phyloP scores from a whole-genome alignment of 2,113 vertebrate genomes.

The Pachyramphus minor region DNA sequence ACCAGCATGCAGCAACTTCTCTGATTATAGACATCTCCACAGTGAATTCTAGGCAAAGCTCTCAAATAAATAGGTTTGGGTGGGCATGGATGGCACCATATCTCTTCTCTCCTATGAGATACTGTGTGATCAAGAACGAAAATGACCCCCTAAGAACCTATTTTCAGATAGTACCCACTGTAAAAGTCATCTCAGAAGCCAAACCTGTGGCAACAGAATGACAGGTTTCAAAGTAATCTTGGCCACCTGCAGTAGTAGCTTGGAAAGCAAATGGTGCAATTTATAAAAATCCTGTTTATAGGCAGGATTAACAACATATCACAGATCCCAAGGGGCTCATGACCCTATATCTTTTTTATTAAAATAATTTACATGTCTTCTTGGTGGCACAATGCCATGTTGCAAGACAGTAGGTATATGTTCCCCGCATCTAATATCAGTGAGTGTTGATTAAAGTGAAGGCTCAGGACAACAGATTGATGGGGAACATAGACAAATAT shows the following conservation, averaged over 20 bases:
- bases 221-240: neutral
- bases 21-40: neutral
- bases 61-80: neutral
- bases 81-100: neutral
- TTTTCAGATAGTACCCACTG: neutral
- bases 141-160: neutral
- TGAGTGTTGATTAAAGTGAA: neutral
- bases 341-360: neutral
- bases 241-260: neutral
- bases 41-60: neutral
- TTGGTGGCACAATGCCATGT: neutral
- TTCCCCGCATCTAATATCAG: neutral
- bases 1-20: neutral
- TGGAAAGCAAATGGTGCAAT: neutral
- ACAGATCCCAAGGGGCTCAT: neutral
- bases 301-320: neutral
- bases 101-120: neutral
- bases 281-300: neutral
- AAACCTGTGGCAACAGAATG: neutral
- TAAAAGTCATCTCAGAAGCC: neutral
- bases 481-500: neutral
- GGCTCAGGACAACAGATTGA: neutral
- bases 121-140: neutral
- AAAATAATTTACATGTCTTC: neutral
- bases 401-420: neutral